phyloP scores from a whole-genome alignment of 2,797 vertebrate species.

The Lagodon rhomboides region DNA sequence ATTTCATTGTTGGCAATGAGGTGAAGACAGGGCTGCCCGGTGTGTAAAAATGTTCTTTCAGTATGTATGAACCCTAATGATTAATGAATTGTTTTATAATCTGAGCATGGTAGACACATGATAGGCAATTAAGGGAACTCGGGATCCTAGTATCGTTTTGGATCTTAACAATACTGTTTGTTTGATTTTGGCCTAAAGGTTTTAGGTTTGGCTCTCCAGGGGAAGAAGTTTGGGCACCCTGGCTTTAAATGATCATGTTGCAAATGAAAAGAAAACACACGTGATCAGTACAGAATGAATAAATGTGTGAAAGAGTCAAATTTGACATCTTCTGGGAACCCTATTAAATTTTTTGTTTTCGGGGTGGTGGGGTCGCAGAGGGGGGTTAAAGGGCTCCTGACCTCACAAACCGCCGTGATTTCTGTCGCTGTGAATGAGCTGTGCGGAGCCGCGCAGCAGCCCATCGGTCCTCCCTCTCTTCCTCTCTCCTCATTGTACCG shows the following conservation, averaged over 20 bases:
- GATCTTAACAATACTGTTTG: too few species aligned
- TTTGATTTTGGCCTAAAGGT: too few species aligned
- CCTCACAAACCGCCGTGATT: not conserved
- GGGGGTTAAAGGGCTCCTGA: not conserved
- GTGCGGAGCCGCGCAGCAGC: not conserved
- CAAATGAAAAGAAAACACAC: not conserved
- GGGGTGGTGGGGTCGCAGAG: not conserved
- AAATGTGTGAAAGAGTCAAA: not conserved
- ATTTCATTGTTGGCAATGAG: too few species aligned
- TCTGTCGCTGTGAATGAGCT: constrained; percentile 7
- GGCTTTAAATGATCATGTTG: not conserved
- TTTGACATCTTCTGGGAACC: not conserved
- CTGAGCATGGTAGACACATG: too few species aligned
- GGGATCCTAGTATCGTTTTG: too few species aligned
- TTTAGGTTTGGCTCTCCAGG: too few species aligned
- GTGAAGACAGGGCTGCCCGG: too few species aligned
- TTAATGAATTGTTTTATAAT: too few species aligned
- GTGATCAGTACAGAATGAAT: not conserved
- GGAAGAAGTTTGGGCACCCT: too few species aligned
- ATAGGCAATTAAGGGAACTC: too few species aligned
- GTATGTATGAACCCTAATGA: too few species aligned
- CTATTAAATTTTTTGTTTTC: not conserved
- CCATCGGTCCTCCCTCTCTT: constrained; percentile 2
- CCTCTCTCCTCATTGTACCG: constrained; percentile 17
- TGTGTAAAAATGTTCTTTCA: too few species aligned